Conservation (phyloP, 2,888 invertebrate genomes). For the Pristionchus mayeri region DNA sequence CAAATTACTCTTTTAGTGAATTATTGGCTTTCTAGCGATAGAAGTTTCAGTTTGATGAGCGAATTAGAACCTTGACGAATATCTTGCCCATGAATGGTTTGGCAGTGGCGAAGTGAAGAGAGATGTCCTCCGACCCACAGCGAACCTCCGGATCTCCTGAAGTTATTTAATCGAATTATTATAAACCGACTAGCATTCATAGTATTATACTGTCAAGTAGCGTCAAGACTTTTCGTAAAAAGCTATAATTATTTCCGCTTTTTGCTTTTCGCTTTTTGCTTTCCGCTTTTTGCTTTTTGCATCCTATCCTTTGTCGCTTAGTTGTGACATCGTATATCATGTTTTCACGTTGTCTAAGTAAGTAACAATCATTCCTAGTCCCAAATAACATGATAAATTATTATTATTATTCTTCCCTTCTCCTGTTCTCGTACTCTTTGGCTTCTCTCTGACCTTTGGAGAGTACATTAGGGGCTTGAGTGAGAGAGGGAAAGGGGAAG, state of each 20-base stretch:
- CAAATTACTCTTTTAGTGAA: not conserved
- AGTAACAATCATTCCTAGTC: too few species aligned
- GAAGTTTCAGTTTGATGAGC: not conserved
- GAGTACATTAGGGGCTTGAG: conserved; percentile 20
- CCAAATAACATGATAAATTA: too few species aligned
- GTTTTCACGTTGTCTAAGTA: too few species aligned
- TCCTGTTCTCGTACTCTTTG: not conserved
- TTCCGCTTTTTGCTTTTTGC: too few species aligned
- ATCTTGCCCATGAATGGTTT: conserved; percentile 73
- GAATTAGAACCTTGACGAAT: conserved; percentile 71
- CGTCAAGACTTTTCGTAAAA: too few species aligned
- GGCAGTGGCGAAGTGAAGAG: conserved; percentile 69
- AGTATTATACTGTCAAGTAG: too few species aligned
- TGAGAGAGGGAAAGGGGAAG: not conserved
- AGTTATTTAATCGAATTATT: not conserved
- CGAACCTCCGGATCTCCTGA: conserved; percentile 72
- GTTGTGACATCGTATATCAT: too few species aligned
- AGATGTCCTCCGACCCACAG: conserved; percentile 70
- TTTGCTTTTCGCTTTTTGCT: not conserved
- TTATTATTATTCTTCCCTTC: too few species aligned
- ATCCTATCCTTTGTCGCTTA: too few species aligned
- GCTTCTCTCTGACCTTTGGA: conserved; percentile 2
- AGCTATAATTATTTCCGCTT: too few species aligned
- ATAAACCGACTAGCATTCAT: too few species aligned
- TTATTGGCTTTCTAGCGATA: not conserved